phyloP scores from a whole-genome alignment of 2,888 invertebrate species.

The Catocala fraxini region DNA sequence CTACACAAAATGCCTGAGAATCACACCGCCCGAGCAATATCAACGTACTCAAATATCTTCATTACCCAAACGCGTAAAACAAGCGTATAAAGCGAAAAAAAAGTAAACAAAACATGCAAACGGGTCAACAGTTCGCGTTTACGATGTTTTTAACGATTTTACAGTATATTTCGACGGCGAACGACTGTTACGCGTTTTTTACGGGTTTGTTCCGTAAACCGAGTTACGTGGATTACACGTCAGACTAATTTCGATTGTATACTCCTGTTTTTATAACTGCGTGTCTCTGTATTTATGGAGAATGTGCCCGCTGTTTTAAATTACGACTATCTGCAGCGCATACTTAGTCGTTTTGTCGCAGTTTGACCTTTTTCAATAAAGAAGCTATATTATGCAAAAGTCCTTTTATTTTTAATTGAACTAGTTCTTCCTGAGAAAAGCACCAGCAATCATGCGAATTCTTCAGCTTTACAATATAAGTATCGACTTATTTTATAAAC shows the following conservation, averaged over 20 bases:
- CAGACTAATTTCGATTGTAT: slow-evolving; percentile 23
- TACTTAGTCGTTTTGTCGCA: too few relatives aligned
- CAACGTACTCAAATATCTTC: slow-evolving; percentile 19
- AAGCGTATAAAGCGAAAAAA: slow-evolving; percentile 49
- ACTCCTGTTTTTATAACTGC: slow-evolving; percentile 16
- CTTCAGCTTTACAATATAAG: too few relatives aligned
- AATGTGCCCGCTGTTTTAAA: too few relatives aligned
- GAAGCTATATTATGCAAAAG: too few relatives aligned
- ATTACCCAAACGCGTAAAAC: slow-evolving; percentile 27
- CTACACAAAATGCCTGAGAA: slow-evolving; percentile 6
- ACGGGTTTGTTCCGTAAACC: slow-evolving; percentile 62
- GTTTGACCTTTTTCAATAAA: too few relatives aligned
- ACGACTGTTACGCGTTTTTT: slow-evolving; percentile 60
- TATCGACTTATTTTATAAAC: too few relatives aligned
- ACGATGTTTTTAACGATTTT: slow-evolving; percentile 63
- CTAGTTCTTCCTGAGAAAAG: too few relatives aligned
- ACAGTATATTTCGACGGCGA: slow-evolving; percentile 49
- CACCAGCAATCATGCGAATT: too few relatives aligned
- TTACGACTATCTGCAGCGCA: too few relatives aligned
- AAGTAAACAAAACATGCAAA: slow-evolving; percentile 62
- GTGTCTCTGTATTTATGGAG: not conserved
- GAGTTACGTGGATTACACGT: slow-evolving; percentile 60
- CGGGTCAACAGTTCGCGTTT: slow-evolving; percentile 66
- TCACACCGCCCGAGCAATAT: slow-evolving; percentile 14
- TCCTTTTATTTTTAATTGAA: too few relatives aligned